These are phyloP conservation scores for Sula dactylatra DNA, from an alignment of 2,113 vertebrate species.

Conservation along the genomic window DNA sequence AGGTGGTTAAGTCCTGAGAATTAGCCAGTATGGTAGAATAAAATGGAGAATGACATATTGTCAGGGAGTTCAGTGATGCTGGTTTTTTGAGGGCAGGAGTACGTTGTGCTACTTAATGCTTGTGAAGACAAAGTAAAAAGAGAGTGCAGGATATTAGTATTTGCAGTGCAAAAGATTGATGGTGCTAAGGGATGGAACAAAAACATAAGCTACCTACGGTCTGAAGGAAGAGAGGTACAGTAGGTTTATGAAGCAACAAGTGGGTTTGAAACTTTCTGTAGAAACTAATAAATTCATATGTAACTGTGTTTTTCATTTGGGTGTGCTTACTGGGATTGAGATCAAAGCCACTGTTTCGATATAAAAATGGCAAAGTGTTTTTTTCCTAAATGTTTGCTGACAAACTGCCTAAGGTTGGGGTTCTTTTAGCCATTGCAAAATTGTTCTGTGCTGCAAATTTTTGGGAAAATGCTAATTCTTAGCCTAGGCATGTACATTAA, in stretches of 20 bases:
- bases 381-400: neutral
- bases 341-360: neutral
- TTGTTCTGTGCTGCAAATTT: neutral
- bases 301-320: neutral
- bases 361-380: neutral
- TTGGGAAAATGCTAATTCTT: neutral
- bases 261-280: neutral
- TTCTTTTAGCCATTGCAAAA: neutral
- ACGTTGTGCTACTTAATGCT: neutral
- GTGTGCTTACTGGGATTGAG: neutral
- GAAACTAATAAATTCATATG: neutral
- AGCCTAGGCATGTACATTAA: neutral
- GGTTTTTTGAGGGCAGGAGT: neutral
- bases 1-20: neutral
- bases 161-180: neutral
- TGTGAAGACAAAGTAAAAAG: neutral
- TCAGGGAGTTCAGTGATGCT: neutral
- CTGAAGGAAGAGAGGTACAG: neutral
- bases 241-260: neutral
- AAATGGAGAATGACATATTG: neutral
- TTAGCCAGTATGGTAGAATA: neutral
- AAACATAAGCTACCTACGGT: neutral
- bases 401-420: neutral
- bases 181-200: neutral
- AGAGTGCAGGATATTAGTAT: neutral